Evolutionary conservation across 2,888 invertebrate species (phyloP), one percentile per base, ranked within the genome.

Genomic region (Hemaris fuciformis): DNA sequence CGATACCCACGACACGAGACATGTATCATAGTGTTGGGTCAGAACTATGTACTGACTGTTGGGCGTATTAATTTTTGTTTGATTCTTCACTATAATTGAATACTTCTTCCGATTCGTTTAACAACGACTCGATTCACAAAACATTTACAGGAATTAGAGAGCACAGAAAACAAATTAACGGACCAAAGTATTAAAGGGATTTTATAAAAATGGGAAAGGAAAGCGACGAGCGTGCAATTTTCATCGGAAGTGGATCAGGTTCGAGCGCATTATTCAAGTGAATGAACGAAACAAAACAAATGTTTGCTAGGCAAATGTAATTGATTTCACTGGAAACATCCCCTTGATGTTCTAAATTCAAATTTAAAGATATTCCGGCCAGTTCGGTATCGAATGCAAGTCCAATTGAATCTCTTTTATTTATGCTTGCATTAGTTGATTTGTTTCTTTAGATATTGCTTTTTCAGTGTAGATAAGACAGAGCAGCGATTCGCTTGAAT

Each of bases 121-220:
- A n/a, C n/a, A n/a, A n/a, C n/a, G n/a, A n/a, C n/a, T n/a, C n/a
- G n/a, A n/a, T n/a, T n/a, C n/a, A 18, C n/a, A 31, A 53, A 53
- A 31, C 53, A 31, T 31, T 22, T 3, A 45, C n/a, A n/a, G 27
- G 20, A 31, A 53, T 53, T 18, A 53, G 31, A 18, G 53, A 53
- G 27, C 18, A 31, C 18, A 31, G 15, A 1, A 53, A 53, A 27
- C 27, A 38, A 69, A 70, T 70, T 59, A 63, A 63, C 45, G 25
- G 65, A 65, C 56, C 60, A 48, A n/a, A 61, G 59, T 64, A 61
- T 64, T 64, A 53, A 71, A 64, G 57, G 53, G 48, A 59, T 64
- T 64, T 7, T 23, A 63, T 20, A 23, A 57, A 59, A 66, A 62
- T 34, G n/a, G 18, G 43, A 62, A 62, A 63, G 58, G 15, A 57